Conservation (phyloP, 2,113 vertebrate species). For the Diphyllodes magnificus region DNA sequence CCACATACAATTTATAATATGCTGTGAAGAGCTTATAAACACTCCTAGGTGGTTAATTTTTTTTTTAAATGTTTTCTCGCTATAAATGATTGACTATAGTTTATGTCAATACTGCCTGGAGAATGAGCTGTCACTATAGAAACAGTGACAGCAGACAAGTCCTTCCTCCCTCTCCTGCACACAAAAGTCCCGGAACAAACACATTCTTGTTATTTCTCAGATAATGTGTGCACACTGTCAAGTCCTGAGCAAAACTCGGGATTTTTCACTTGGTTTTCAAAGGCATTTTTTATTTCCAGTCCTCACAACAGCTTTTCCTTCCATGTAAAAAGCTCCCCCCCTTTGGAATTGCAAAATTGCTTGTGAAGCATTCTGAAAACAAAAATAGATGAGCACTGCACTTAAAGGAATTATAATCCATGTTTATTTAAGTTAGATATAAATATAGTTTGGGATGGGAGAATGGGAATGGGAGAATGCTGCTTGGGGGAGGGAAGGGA, state of each 20-base stretch:
- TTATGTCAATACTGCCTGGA: neutral
- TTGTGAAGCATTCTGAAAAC: conserved; percentile 2
- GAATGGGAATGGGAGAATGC: neutral
- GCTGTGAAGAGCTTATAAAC: neutral
- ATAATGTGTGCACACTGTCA: neutral
- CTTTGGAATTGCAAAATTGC: neutral
- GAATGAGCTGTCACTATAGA: conserved; percentile 42
- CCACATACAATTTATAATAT: neutral
- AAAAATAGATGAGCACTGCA: conserved; percentile 11
- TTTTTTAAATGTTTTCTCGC: neutral
- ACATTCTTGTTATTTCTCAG: neutral
- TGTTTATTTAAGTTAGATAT: conserved; percentile 34
- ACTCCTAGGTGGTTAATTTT: neutral
- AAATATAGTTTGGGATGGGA: conserved; percentile 5
- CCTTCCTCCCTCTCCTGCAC: conserved; percentile 15
- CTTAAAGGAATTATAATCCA: conserved; percentile 8
- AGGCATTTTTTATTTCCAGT: neutral
- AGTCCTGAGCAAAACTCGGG: neutral
- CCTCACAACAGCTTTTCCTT: neutral
- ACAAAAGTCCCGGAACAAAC: neutral
- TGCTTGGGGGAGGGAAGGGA: neutral
- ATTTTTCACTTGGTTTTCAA: neutral
- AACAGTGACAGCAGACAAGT: conserved; percentile 21
- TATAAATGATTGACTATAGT: neutral
- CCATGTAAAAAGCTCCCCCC: neutral